Evolutionary conservation across 1,140 invertebrate species (phyloP).

Genomic region (Listronotus bonariensis): DNA sequence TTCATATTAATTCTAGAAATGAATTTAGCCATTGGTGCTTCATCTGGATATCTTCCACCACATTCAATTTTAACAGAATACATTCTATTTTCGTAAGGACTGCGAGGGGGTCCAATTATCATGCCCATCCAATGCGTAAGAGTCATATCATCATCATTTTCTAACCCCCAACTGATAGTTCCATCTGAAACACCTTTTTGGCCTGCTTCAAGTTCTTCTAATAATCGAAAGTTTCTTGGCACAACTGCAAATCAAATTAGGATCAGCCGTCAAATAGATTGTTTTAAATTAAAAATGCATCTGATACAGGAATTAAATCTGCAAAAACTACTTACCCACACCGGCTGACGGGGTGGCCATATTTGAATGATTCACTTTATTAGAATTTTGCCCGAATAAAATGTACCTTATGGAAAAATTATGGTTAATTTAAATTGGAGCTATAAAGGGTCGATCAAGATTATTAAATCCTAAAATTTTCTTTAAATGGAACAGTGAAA

Average conservation of each 20-base stretch:
- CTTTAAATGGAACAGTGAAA: no score
- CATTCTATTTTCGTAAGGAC: slow-evolving; percentile 98
- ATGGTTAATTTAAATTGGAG: no score
- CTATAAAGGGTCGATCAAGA: no score
- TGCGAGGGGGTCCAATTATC: slow-evolving; percentile 99
- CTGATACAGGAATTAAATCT: slow-evolving; percentile 7
- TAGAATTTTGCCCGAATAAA: no score
- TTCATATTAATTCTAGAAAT: slow-evolving; percentile 98
- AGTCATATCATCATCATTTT: slow-evolving; percentile 99
- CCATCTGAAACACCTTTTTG: slow-evolving; percentile 99
- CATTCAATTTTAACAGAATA: slow-evolving; percentile 98
- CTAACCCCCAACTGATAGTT: slow-evolving; percentile 98
- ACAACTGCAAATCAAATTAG: slow-evolving; percentile 72
- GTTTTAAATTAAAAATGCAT: slow-evolving; percentile 7
- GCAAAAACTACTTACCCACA: slow-evolving; percentile 49
- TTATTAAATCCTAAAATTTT: no score
- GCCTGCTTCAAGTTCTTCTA: slow-evolving; percentile 98
- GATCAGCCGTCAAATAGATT: slow-evolving; percentile 7
- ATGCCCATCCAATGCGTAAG: slow-evolving; percentile 98
- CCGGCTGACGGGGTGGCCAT: slow-evolving; percentile 56
- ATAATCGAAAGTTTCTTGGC: slow-evolving; percentile 95
- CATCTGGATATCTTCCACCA: slow-evolving; percentile 94
- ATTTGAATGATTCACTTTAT: slow-evolving; percentile 22
- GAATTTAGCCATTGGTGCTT: slow-evolving; percentile 93
- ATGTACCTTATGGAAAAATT: no score